A percentile compares a stretch with the other conserved stretches of the same genome.
phyloP scores from a whole-genome alignment of 2,113 vertebrate species.

The Leucoraja erinaceus region DNA sequence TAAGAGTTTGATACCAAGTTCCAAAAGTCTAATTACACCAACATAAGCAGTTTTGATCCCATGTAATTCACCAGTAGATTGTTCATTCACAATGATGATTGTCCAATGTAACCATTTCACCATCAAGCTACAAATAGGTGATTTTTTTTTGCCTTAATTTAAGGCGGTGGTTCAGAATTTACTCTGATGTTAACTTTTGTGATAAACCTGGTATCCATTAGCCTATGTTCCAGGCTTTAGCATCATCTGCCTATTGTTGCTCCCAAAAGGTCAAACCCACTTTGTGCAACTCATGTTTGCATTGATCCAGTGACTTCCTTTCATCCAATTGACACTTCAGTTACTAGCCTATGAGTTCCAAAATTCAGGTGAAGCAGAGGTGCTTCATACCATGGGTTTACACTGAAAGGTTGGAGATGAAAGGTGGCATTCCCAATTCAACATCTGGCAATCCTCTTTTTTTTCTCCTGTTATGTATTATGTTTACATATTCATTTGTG shows the following conservation, averaged over 20 bases:
- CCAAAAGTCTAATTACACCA: neutral
- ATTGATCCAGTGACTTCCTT: too few species aligned
- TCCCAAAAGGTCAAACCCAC: neutral
- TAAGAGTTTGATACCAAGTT: neutral
- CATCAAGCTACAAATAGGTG: neutral
- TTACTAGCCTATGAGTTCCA: too few species aligned
- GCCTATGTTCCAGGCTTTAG: too few species aligned
- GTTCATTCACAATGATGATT: neutral
- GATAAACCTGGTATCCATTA: neutral
- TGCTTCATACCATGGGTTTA: too few species aligned
- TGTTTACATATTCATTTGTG: too few species aligned
- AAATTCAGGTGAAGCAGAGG: too few species aligned
- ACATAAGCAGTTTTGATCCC: neutral
- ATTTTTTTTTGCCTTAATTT: neutral
- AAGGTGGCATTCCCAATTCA: too few species aligned
- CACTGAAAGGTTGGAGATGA: too few species aligned
- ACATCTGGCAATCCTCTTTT: too few species aligned
- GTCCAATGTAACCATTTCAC: neutral
- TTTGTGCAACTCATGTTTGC: neutral
- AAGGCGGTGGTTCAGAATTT: neutral
- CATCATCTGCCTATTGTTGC: neutral
- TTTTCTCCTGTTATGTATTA: too few species aligned
- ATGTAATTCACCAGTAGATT: neutral
- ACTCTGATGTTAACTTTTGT: neutral
- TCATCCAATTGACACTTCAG: too few species aligned